Evolutionary conservation across 2,113 vertebrate species (phyloP).

Genomic region (Rhabdomys dilectus): DNA sequence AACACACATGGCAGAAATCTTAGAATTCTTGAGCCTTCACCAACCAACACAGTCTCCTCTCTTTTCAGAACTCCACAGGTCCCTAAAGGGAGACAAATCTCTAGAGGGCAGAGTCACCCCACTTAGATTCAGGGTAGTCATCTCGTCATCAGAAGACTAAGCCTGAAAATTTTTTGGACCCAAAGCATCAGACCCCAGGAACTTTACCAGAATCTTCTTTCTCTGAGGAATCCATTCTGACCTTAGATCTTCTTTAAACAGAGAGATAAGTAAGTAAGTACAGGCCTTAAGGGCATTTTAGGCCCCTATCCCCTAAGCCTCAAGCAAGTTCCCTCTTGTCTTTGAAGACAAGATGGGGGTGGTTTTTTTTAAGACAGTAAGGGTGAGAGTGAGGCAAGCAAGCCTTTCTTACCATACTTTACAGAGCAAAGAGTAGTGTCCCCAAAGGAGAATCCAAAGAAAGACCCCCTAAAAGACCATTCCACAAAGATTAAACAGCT

Average conservation of each 20-base stretch:
- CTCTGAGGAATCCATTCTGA: conserved; percentile 27
- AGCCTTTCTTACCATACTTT: neutral
- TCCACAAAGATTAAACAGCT: conserved; percentile 7
- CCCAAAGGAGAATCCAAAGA: neutral
- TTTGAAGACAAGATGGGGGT: neutral
- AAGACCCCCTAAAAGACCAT: neutral
- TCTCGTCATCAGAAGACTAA: neutral
- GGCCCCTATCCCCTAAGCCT: neutral
- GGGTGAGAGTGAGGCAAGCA: neutral
- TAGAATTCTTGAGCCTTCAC: conserved; percentile 32
- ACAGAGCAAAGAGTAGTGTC: neutral
- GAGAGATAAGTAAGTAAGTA: conserved; percentile 30
- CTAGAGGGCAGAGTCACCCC: neutral
- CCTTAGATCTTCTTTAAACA: conserved; percentile 26
- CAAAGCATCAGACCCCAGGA: conserved; percentile 41
- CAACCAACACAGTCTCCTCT: neutral
- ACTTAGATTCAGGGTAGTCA: conserved; percentile 9
- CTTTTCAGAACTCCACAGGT: neutral
- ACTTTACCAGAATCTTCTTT: conserved; percentile 48
- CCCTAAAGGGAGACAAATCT: neutral
- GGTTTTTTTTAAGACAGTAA: conserved; percentile 46
- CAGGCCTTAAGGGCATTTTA: neutral
- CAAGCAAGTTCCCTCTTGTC: neutral
- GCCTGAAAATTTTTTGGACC: conserved; percentile 27
- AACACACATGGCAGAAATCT: neutral